Evolutionary conservation across 2,888 invertebrate species (phyloP).

Genomic region (Xanthia icteritia): DNA sequence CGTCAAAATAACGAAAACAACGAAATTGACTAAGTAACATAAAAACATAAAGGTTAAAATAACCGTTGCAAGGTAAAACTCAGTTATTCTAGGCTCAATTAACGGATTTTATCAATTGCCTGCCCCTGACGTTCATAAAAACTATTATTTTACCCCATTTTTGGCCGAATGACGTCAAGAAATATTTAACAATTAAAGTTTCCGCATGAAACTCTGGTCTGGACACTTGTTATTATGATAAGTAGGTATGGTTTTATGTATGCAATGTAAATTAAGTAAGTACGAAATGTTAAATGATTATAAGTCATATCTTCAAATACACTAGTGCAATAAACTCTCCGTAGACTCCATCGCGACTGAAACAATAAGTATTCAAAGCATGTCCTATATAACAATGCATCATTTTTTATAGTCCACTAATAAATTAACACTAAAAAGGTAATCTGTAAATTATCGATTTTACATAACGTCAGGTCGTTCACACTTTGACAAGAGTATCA

Average conservation of each 20-base stretch:
- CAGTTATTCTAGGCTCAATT: not conserved
- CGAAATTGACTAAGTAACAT: constrained; percentile 2
- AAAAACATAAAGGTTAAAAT: constrained; percentile 1
- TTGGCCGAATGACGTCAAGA: constrained; percentile 20
- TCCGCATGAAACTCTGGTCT: not conserved
- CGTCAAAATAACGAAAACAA: constrained; percentile 2
- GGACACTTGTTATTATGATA: not conserved
- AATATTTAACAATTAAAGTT: not conserved
- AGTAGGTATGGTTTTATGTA: not conserved
- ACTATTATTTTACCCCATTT: constrained; percentile 8
- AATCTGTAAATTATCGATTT: constrained; percentile 70
- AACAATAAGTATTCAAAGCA: constrained; percentile 72
- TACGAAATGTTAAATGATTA: not conserved
- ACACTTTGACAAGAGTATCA: constrained; percentile 59
- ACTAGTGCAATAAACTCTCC: constrained; percentile 67
- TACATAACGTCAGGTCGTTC: constrained; percentile 63
- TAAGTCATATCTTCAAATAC: not conserved
- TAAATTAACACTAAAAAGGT: constrained; percentile 78
- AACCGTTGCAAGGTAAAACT: constrained; percentile 2
- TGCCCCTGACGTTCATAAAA: not conserved
- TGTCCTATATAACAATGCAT: constrained; percentile 71
- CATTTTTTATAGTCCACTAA: constrained; percentile 74
- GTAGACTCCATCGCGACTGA: constrained; percentile 46
- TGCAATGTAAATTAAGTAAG: not conserved
- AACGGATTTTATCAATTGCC: constrained; percentile 1